Evolutionary conservation across 2,888 invertebrate genomes (phyloP).

Genomic region (Ferrisia virgata): DNA sequence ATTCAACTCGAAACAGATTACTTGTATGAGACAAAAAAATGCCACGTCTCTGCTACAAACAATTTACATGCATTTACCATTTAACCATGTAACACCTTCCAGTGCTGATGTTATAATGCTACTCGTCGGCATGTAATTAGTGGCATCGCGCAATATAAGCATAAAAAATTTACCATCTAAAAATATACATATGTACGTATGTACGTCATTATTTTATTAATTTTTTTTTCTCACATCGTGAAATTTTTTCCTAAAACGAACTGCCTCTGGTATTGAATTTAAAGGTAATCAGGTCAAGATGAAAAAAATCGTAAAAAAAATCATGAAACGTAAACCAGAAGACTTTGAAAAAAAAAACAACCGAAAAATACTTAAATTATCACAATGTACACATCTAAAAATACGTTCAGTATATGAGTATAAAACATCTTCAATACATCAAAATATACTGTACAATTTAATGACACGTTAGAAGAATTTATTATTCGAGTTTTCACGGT

Average conservation of each 20-base stretch:
- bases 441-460: neutral
- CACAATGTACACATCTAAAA: too few relatives aligned
- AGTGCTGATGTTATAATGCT: neutral
- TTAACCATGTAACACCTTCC: neutral
- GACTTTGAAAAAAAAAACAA: neutral
- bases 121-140: neutral
- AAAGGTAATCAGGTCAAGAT: neutral
- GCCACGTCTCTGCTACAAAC: neutral
- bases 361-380: neutral
- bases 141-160: neutral
- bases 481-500: neutral
- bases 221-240: neutral
- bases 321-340: neutral
- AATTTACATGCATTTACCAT: neutral
- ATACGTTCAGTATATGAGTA: too few relatives aligned
- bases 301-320: neutral
- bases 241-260: neutral
- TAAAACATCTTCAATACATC: neutral
- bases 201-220: neutral
- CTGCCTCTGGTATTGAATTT: neutral
- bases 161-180: neutral
- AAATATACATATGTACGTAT: neutral
- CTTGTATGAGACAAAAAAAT: neutral
- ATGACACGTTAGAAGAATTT: neutral
- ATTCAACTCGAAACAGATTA: conserved; percentile 8